These are phyloP conservation scores for Mus caroli DNA, from an alignment of 2,797 vertebrate species.

Conservation along the genomic window DNA sequence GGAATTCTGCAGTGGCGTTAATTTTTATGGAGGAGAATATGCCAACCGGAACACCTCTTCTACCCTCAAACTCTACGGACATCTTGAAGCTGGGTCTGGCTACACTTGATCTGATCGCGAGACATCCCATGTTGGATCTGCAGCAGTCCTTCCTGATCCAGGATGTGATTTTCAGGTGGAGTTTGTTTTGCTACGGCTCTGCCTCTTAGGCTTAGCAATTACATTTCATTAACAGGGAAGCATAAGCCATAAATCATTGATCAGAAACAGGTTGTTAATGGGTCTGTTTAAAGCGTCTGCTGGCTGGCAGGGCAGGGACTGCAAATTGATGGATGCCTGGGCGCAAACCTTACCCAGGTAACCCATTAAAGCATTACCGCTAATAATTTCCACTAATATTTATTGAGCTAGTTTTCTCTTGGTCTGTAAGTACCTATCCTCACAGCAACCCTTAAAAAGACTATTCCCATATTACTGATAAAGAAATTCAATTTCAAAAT, in stretches of 20 bases:
- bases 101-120: neutral
- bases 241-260: conserved; percentile 51
- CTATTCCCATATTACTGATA: neutral
- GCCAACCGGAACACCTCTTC: conserved; percentile 68
- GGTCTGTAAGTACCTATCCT: conserved; percentile 71
- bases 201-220: conserved; percentile 19
- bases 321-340: conserved; percentile 61
- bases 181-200: conserved; percentile 61
- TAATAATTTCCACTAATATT: conserved; percentile 73
- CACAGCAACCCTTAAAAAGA: neutral
- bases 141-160: neutral
- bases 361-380: conserved; percentile 81
- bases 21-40: conserved; percentile 84
- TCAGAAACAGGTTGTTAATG: conserved; percentile 65
- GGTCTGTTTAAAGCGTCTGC: conserved; percentile 70
- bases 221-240: conserved; percentile 68
- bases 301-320: conserved; percentile 60
- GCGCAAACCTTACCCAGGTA: conserved; percentile 69
- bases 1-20: conserved; percentile 78
- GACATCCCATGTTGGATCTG: neutral
- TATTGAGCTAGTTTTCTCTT: conserved; percentile 62
- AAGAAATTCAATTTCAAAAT: conserved; percentile 27
- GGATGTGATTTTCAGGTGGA: neutral
- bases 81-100: neutral
- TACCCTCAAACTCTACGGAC: conserved; percentile 23